Conservation (phyloP, 2,113 vertebrate species). For the Panthera tigris region DNA sequence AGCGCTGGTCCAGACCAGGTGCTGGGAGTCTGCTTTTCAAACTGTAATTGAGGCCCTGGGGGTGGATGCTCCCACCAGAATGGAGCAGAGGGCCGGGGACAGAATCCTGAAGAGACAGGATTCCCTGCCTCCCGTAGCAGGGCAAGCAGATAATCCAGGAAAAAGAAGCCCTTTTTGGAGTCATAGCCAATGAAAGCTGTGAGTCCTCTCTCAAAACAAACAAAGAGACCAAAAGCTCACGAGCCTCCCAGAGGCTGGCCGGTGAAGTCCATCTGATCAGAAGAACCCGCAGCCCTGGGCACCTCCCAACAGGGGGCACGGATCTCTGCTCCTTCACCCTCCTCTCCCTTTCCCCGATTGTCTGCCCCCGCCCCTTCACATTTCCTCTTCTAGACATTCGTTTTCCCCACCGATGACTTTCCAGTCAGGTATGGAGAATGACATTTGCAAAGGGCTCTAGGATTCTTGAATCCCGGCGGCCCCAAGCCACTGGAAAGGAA, state of each 20-base stretch:
- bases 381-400: background rate
- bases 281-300: background rate
- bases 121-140: too few species aligned
- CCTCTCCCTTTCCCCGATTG: too few species aligned
- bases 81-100: too few species aligned
- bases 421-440: conserved; percentile 14
- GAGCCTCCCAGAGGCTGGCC: too few species aligned
- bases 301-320: background rate
- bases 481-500: background rate
- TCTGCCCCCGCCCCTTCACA: background rate
- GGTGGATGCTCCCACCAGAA: fast-evolving
- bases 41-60: background rate
- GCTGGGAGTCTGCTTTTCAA: background rate
- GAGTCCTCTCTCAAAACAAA: background rate
- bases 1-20: background rate
- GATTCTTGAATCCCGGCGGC: background rate
- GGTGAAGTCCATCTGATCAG: background rate
- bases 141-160: background rate
- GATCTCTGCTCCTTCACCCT: background rate
- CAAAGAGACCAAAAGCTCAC: background rate
- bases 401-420: conserved; percentile 39
- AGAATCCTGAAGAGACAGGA: background rate
- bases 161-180: background rate
- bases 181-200: background rate
- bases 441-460: conserved; percentile 40